These are phyloP conservation scores for Dryococelus australis DNA, from an alignment of 2,888 invertebrate genomes.

Conservation along the genomic window DNA sequence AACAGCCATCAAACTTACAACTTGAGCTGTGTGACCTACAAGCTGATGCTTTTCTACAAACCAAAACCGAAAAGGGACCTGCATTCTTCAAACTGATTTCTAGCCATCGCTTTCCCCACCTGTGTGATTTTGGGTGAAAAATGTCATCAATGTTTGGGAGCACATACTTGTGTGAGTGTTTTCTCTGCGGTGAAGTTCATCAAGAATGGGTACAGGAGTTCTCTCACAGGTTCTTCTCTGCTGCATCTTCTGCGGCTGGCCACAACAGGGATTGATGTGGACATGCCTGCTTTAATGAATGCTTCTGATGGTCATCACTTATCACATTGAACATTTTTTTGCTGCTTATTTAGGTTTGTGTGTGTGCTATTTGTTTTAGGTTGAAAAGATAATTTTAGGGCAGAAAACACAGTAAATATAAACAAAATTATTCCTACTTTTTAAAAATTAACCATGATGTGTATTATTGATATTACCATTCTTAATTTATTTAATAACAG, in stretches of 20 bases:
- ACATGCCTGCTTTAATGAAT: background rate
- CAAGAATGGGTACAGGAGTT: constrained; percentile 26
- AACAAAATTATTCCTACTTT: too few relatives aligned
- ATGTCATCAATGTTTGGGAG: constrained; percentile 44
- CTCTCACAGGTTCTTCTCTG: constrained; percentile 16
- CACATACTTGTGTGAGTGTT: constrained; percentile 40
- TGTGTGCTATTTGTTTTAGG: too few relatives aligned
- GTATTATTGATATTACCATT: too few relatives aligned
- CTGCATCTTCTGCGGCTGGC: background rate
- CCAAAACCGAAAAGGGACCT: background rate
- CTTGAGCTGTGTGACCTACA: background rate
- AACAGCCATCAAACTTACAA: background rate
- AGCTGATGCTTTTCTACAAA: constrained; percentile 7
- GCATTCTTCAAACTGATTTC: background rate
- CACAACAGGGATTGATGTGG: background rate
- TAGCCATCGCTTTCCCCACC: background rate
- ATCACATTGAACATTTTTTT: background rate
- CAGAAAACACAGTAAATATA: too few relatives aligned
- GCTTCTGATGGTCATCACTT: background rate
- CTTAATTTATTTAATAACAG: too few relatives aligned
- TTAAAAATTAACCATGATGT: too few relatives aligned
- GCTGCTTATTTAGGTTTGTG: background rate
- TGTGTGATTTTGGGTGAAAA: constrained; percentile 26
- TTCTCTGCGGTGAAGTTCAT: constrained; percentile 38
- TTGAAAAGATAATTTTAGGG: too few relatives aligned